Evolutionary conservation across 1,140 invertebrate species (phyloP), one percentile per base, ranked within the genome.

Genomic region (Plutomurus gul): DNA sequence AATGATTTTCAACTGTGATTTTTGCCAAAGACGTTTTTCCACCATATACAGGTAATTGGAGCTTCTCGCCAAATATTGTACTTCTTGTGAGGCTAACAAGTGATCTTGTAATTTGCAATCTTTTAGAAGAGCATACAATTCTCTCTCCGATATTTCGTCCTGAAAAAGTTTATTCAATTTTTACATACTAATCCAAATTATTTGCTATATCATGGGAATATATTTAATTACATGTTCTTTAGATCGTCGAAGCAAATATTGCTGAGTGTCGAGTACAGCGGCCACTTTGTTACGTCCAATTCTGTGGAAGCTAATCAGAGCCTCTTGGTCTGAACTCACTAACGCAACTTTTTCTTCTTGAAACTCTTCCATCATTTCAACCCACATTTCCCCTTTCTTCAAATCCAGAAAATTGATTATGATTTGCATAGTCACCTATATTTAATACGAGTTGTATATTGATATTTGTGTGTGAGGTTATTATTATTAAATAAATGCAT

Each of bases 391-490:
- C 13, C 36, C 46, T 47, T 70, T 22, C 37, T 84, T 84, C 16
- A 84, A 43, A 39, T 84, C 83, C 36, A 81, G 20, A 39, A 77
- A 81, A 47, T 84, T 82, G 11, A 82, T 77, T n/a, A 84, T 84
- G 20, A 79, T 51, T 76, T 84, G 78, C 78, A 84, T 84, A 16
- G 81, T 80, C 13, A 84, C 40, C 82, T 84, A 4, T n/a, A 4
- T 43, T 16, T 3, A 43, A 43, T 4, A 11, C 10, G 40, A 43
- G 40, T 11, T 43, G 3, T 16, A 43, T 2, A n/a, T 3, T 16
- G 18, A 46, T 20, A 16, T 7, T 20, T 47, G 6, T 13, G 46
- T 47, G 5, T 22, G 18, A 49, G 25, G 10, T 20, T 3, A 8
- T 10, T 51, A 27, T 27, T 11, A 51, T 46, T 25, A 75, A 79